phyloP scores from a whole-genome alignment of 2,888 invertebrate species.

The Arctia plantaginis region DNA sequence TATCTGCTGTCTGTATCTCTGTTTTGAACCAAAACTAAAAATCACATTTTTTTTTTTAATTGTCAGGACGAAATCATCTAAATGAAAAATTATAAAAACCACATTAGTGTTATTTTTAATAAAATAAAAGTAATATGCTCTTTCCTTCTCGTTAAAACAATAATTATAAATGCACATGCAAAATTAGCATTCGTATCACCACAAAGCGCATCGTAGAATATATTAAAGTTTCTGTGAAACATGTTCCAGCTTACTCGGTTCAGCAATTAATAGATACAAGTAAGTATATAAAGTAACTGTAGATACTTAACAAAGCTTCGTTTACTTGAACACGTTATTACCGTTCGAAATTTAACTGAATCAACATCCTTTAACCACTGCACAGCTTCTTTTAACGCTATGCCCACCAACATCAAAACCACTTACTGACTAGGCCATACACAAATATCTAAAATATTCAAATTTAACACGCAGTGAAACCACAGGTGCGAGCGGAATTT shows the following conservation, averaged over 20 bases:
- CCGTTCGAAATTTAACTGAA: slow-evolving; percentile 60
- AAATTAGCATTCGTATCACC: not conserved
- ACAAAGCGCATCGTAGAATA: slow-evolving; percentile 15
- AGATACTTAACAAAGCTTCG: slow-evolving; percentile 35
- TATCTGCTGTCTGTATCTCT: too few relatives aligned
- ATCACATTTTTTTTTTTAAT: too few relatives aligned
- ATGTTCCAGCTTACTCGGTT: slow-evolving; percentile 13
- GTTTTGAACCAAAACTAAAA: too few relatives aligned
- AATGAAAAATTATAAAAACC: too few relatives aligned
- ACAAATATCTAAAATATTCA: slow-evolving; percentile 46
- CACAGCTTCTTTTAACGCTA: slow-evolving; percentile 28
- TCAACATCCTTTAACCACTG: slow-evolving; percentile 46
- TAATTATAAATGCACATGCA: not conserved
- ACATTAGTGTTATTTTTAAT: too few relatives aligned
- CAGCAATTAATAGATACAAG: slow-evolving; percentile 34
- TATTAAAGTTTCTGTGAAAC: slow-evolving; percentile 16
- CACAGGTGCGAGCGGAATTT: slow-evolving; percentile 49
- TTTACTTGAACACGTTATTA: slow-evolving; percentile 60
- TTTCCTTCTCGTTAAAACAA: not conserved
- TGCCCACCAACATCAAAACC: slow-evolving; percentile 12
- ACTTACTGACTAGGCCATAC: slow-evolving; percentile 21
- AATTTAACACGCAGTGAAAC: slow-evolving; percentile 41
- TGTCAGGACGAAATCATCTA: too few relatives aligned
- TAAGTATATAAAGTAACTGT: slow-evolving; percentile 14
- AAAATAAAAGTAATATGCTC: too few relatives aligned